Base-by-base conservation (phyloP, 2,113 vertebrate genomes). In the Hippoglossus stenolepis region DNA sequence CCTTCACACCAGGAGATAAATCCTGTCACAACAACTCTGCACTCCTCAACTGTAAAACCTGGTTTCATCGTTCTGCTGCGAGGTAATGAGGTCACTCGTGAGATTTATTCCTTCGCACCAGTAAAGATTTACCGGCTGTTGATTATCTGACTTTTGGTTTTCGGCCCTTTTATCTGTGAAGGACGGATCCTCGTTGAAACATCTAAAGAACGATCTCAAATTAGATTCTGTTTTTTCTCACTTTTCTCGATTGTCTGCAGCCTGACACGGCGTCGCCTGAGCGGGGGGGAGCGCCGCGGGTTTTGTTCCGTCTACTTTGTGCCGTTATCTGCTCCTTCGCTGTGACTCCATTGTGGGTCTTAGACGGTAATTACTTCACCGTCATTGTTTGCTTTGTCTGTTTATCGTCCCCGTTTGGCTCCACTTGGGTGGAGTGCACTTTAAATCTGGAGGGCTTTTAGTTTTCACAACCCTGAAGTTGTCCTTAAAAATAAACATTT, bases 321-420 rank as follows among this genome's bases (percentile, higher is more conserved):
- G 23, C 23, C 23, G 53, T 61, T 77, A 72, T 82, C 73, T 49
- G 73, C 57, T 54, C 71, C 51, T 63, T 64, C 20, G 8, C 10
- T 24, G 21, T 18, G 17, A 2, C 18, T 59, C 24, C 28, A 62
- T 79, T 51, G 20, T 66, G 73, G 49, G 7, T 2, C 21, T 69
- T 45, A 51, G 56, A 56, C 73, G 54, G 66, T 56, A 75, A 83
- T 73, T 73, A 69, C 51, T 54, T 64, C 15, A n/a, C 54, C 3
- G 40, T 45, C 62, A 45, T 68, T 58, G 72, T 79, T 71, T 75
- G 66, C 61, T 62, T 69, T 53, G 76, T 71, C 54, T 66, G 38
- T 28, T 75, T 35, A 13, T 54, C 47, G 68, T 68, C 60, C 8
- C 51, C 2, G 18, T 31, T 20, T 11, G 57, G 66, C 61, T 62